Evolutionary conservation across 2,113 vertebrate species (phyloP), one percentile per base, ranked within the genome.

Genomic region (Casuarius casuarius): DNA sequence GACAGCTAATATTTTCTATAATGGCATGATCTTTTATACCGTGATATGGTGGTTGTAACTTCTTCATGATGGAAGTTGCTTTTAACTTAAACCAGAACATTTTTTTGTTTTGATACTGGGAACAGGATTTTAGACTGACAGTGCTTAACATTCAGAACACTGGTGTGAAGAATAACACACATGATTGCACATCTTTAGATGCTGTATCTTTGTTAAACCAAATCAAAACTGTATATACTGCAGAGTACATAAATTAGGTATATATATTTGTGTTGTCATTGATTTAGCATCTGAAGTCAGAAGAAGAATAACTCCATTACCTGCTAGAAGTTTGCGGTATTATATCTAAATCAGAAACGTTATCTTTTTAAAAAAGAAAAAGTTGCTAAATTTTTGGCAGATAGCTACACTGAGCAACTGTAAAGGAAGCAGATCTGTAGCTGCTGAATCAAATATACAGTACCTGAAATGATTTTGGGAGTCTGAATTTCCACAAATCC

Each of bases 391-490:
- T 33, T 56, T 92, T 68, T 78, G 33, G 29, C 70, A 87, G n/a
- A 87, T 13, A 70, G 9, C 18, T 46, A 63, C 1, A 3, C 28
- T 48, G 19, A 92, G 33, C 31, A 94, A 84, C 35, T 56, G 42
- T 20, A 76, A 73, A 89, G 46, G 56, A 51, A 84, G 61, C 72
- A 65, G 48, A 91, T 29, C 35, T 68, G 42, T n/a, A 84, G 62
- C 71, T 87, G 80, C 81, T 18, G 51, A 75, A 87, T 79, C 63
- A 89, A 40, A 92, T 10, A 91, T 85, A 95, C 95, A 63, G 77
- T 98, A 99, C 99, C 99, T 97, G 99, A 99, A 97, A 99, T 99
- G 86, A 99, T 99, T 98, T 99, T 99, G 67, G 99, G 99, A 88
- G 99, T 99, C 95, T 99, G 99, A 97, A 99, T 99, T 98, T 99